phyloP scores from a whole-genome alignment of 2,113 vertebrate genomes.

The Pteropus alecto region DNA sequence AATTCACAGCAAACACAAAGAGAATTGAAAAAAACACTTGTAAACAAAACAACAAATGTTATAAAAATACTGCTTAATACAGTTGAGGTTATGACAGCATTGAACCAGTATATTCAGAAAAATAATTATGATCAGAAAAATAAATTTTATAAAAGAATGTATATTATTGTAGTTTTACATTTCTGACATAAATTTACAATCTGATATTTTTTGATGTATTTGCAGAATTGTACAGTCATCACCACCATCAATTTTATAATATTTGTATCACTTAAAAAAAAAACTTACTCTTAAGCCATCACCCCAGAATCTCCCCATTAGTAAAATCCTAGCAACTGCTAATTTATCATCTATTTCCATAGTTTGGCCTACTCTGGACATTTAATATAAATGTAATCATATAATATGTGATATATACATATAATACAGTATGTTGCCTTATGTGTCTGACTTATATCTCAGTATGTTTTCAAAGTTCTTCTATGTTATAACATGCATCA shows the following conservation, averaged over 20 bases:
- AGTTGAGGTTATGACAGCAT: not conserved
- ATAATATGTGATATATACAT: not conserved
- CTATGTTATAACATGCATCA: not conserved
- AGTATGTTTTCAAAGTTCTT: not conserved
- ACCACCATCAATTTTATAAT: not conserved
- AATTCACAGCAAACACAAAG: not conserved
- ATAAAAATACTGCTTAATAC: not conserved
- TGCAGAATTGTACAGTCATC: not conserved
- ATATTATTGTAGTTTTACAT: not conserved
- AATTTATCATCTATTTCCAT: not conserved
- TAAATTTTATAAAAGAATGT: not conserved
- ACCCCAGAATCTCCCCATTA: not conserved
- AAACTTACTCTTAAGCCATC: not conserved
- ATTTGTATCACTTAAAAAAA: not conserved
- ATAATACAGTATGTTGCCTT: not conserved
- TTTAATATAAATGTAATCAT: not conserved
- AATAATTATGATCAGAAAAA: slow-evolving; percentile 30
- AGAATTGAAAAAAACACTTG: not conserved
- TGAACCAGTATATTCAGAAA: not conserved
- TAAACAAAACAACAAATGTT: not conserved
- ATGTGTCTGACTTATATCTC: not conserved
- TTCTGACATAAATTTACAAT: not conserved
- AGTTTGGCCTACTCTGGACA: not conserved
- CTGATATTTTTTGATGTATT: too few relatives aligned
- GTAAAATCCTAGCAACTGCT: not conserved